Conservation (phyloP, 2,797 vertebrate genomes). For the Betta splendens region DNA sequence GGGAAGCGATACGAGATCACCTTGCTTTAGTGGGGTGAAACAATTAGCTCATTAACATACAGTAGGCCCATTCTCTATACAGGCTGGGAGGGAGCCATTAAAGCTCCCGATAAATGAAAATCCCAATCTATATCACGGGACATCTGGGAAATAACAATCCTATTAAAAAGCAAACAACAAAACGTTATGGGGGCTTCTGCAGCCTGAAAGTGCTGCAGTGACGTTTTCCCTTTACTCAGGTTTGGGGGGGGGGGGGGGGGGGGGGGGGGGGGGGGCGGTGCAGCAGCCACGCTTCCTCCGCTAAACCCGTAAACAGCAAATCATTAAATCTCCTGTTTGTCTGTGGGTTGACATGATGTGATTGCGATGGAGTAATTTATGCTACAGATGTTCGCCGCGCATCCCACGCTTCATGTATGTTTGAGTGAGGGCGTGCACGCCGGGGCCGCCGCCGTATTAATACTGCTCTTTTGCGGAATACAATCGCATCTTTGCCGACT, state of each 20-base stretch:
- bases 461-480: constrained; percentile 75
- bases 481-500: constrained; percentile 70
- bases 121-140: constrained; percentile 36
- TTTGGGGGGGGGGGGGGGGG: too few species aligned
- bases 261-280: too few species aligned
- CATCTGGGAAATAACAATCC: constrained; percentile 50
- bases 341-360: constrained; percentile 41
- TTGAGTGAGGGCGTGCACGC: constrained; percentile 72
- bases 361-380: constrained; percentile 64
- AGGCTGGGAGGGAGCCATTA: constrained; percentile 32
- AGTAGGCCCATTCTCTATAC: constrained; percentile 24
- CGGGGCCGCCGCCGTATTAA: constrained; percentile 73
- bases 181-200: constrained; percentile 27
- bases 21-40: constrained; percentile 48
- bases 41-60: constrained; percentile 29
- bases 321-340: constrained; percentile 42
- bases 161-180: constrained; percentile 45
- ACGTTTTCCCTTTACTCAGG: constrained; percentile 18
- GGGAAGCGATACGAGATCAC: constrained; percentile 19
- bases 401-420: constrained; percentile 69
- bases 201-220: constrained; percentile 32
- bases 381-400: constrained; percentile 73
- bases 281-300: constrained; percentile 16
- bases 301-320: constrained; percentile 46
- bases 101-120: constrained; percentile 38